Evolutionary conservation across 2,797 vertebrate species (phyloP).

Genomic region (Tachyglossus aculeatus): DNA sequence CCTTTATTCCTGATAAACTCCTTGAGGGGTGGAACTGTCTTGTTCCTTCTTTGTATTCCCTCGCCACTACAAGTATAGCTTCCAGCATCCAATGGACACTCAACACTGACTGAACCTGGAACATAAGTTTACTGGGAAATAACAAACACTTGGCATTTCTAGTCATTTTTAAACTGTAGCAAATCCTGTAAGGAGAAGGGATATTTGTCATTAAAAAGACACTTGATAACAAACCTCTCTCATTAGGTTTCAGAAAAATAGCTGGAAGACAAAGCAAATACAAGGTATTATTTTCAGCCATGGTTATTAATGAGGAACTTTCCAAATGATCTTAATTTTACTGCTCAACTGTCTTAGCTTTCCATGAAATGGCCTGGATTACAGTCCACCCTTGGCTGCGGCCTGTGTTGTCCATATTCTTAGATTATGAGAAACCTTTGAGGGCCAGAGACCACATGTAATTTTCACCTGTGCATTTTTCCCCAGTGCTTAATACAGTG

Average conservation of each 20-base stretch:
- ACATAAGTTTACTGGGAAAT: too few relatives aligned
- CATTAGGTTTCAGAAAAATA: neutral
- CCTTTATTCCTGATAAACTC: too few relatives aligned
- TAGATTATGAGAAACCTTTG: too few relatives aligned
- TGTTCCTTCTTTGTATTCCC: too few relatives aligned
- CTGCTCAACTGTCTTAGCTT: neutral
- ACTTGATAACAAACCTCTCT: neutral
- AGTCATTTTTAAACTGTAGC: neutral
- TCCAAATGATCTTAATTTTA: neutral
- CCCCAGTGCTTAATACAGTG: too few relatives aligned
- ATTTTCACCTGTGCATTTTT: too few relatives aligned
- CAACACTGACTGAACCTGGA: too few relatives aligned
- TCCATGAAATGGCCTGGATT: neutral
- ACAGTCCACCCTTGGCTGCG: neutral
- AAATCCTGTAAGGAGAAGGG: neutral
- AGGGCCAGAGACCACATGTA: too few relatives aligned
- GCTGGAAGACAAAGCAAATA: neutral
- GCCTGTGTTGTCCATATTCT: too few relatives aligned
- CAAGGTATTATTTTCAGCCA: neutral
- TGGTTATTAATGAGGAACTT: neutral
- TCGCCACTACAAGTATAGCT: too few relatives aligned
- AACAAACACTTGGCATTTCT: neutral
- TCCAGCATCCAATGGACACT: too few relatives aligned
- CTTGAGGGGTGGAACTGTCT: too few relatives aligned
- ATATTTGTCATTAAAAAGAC: neutral